Evolutionary conservation across 2,113 vertebrate genomes (phyloP), one percentile per base, ranked within the genome.

Genomic region (Gila orcuttii): DNA sequence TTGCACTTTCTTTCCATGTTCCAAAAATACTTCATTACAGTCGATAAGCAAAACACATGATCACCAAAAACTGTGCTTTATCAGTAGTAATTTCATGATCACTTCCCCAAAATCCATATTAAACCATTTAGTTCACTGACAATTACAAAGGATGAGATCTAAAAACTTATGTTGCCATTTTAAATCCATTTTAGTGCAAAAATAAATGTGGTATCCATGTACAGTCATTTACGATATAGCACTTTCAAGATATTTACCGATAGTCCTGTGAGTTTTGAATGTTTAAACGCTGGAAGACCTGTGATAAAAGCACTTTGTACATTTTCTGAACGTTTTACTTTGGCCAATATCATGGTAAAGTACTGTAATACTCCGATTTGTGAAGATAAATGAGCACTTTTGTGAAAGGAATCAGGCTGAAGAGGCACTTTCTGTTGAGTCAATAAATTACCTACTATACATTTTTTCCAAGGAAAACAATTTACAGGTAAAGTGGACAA

Each of bases 41-140:
- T 82, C 28, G 3, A 62, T 52, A 15, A 76, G 31, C 73, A 25
- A 73, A 84, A 80, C 21, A 86, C 31, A 64, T 62, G 62, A 80
- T 47, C 79, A 75, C 25, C 50, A 85, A 89, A 79, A 82, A 88
- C 89, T 94, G 90, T 91, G 69, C 89, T 91, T 92, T 55, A 89
- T 94, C 93, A 94, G 93, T 93, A 94, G 93, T 95, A 83, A 92
- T 91, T 23, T 82, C 74, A 84, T 82, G 62, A 33, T 45, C 25
- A 87, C 78, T 39, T 52, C 71, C 55, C 86, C 78, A 80, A 66
- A 89, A 85, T 88, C 91, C 93, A 91, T 88, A 93, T 91, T 73
- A 85, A 85, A 91, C 78, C 85, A 90, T 88, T 79, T 45, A 6
- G 23, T 89, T 83, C 73, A 91, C 88, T 86, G 84, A 90, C 79